These are phyloP conservation scores for Scaptomyza hsui DNA, from an alignment of 1,140 invertebrate species.

Conservation along the genomic window DNA sequence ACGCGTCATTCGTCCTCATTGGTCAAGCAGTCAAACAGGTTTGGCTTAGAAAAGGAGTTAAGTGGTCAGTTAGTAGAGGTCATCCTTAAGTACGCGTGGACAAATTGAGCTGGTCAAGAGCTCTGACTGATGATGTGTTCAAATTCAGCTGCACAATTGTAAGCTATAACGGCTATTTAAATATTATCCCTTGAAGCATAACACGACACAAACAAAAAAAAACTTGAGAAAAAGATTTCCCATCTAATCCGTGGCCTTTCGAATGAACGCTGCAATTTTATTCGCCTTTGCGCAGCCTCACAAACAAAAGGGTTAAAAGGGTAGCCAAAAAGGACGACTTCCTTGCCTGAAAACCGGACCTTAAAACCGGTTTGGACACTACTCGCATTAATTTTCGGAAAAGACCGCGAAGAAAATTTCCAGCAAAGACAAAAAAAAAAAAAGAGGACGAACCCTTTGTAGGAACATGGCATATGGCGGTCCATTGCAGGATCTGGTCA, in stretches of 20 bases:
- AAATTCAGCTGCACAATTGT: not conserved
- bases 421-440: constrained; percentile 46
- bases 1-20: constrained; percentile 12
- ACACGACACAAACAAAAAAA: constrained; percentile 27
- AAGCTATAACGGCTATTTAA: constrained; percentile 72
- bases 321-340: constrained; percentile 52
- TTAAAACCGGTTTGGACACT: constrained; percentile 78
- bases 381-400: constrained; percentile 69
- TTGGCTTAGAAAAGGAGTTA: constrained; percentile 31
- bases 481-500: constrained; percentile 76
- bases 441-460: constrained; percentile 66
- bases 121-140: not conserved
- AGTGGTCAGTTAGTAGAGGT: constrained; percentile 42
- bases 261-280: constrained; percentile 72
- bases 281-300: constrained; percentile 71
- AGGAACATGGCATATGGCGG: constrained; percentile 62
- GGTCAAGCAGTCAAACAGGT: constrained; percentile 68
- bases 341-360: constrained; percentile 68
- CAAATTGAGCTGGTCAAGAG: constrained; percentile 55
- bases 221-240: constrained; percentile 61
- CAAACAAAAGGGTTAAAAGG: constrained; percentile 74
- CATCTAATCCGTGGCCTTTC: constrained; percentile 52
- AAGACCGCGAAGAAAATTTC: constrained; percentile 76
- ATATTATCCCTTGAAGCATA: constrained; percentile 15
- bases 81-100: constrained; percentile 52